These are phyloP conservation scores for Cotesia chilonis DNA, from an alignment of 1,140 invertebrate species.

Conservation along the genomic window DNA sequence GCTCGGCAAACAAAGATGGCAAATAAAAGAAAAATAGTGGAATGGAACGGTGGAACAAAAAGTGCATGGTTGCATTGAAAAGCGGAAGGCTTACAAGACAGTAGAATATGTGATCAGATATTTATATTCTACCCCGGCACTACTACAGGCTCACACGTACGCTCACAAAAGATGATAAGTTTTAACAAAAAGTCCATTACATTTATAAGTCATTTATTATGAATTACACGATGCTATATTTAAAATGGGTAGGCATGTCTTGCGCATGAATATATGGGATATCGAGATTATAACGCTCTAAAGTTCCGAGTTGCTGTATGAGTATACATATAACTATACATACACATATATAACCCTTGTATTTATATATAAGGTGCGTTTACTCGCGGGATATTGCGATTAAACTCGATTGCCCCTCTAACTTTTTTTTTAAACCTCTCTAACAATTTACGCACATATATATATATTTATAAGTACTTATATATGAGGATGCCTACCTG, in stretches of 20 bases:
- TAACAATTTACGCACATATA: conserved; percentile 1
- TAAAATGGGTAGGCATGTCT: conserved; percentile 64
- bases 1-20: neutral
- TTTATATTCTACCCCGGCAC: conserved; percentile 3
- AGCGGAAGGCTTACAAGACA: neutral
- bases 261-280: conserved; percentile 65
- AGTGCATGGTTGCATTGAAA: conserved; percentile 29
- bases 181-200: conserved; percentile 58
- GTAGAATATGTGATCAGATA: conserved; percentile 5
- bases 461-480: neutral
- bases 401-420: conserved; percentile 30
- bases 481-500: neutral
- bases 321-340: neutral
- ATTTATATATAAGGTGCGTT: conserved; percentile 28
- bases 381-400: conserved; percentile 38
- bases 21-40: neutral
- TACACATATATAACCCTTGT: neutral
- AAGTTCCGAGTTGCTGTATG: conserved; percentile 6
- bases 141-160: conserved; percentile 33
- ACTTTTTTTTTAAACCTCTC: neutral
- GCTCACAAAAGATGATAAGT: conserved; percentile 31
- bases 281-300: conserved; percentile 65
- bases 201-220: conserved; percentile 68
- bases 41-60: neutral
- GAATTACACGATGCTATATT: conserved; percentile 67